phyloP scores from a whole-genome alignment of 2,797 vertebrate species.

The Okamejei kenojei region DNA sequence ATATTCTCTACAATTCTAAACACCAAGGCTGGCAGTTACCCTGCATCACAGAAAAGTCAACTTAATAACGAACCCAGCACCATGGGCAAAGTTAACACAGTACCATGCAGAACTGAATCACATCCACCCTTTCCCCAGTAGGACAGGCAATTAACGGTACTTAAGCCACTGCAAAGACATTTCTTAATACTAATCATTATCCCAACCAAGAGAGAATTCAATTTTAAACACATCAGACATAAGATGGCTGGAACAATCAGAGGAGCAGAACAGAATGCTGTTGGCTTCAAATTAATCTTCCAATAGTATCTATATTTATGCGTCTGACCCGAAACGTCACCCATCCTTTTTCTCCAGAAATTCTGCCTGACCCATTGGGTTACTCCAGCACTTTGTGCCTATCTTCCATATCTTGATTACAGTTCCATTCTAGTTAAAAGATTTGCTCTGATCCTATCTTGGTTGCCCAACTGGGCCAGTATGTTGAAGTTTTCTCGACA shows the following conservation, averaged over 20 bases:
- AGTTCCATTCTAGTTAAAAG: neutral
- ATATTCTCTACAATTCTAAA: neutral
- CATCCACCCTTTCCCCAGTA: too few species aligned
- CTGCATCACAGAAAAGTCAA: too few species aligned
- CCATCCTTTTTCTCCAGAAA: too few species aligned
- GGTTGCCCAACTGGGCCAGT: neutral
- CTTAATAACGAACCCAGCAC: too few species aligned
- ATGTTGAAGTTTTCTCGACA: neutral
- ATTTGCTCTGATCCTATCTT: too few species aligned
- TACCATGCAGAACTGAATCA: neutral
- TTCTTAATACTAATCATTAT: neutral
- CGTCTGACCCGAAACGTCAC: too few species aligned
- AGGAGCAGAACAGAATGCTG: neutral
- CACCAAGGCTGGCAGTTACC: neutral
- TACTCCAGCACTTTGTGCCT: too few species aligned
- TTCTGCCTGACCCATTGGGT: too few species aligned
- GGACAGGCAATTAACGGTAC: too few species aligned
- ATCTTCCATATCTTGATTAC: neutral
- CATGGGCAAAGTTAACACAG: neutral
- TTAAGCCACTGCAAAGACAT: neutral
- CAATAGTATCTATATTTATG: too few species aligned
- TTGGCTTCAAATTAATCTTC: neutral
- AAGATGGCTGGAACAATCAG: neutral
- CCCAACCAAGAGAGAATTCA: neutral
- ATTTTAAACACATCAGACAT: neutral